These are phyloP conservation scores for Anticlea derivata DNA, from an alignment of 2,888 invertebrate species.

Conservation along the genomic window DNA sequence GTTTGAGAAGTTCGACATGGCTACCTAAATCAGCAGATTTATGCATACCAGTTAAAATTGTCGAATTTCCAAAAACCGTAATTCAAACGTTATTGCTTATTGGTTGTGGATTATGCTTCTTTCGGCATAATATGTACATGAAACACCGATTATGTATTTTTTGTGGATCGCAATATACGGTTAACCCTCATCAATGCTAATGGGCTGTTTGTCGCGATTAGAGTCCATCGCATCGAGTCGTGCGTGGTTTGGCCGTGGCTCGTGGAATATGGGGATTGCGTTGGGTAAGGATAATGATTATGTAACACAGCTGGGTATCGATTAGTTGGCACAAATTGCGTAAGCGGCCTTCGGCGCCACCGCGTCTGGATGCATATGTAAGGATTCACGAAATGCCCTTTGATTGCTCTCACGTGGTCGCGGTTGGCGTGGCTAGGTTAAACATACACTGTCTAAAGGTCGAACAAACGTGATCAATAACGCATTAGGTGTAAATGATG, in stretches of 20 bases:
- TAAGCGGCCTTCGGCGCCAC: conserved; percentile 54
- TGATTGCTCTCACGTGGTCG: conserved; percentile 36
- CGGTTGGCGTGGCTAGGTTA: conserved; percentile 2
- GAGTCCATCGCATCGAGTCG: conserved; percentile 13
- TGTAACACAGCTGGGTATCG: conserved; percentile 58
- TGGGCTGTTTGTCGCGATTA: conserved; percentile 21
- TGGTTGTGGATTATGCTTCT: no score
- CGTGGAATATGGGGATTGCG: conserved; percentile 11
- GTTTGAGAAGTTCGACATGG: no score
- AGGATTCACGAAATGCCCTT: conserved; percentile 61
- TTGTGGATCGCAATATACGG: conserved; percentile 1
- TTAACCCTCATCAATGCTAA: conserved; percentile 22
- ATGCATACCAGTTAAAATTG: no score
- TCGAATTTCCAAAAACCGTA: no score
- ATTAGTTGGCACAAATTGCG: conserved; percentile 59
- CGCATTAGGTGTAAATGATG: not conserved
- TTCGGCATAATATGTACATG: no score
- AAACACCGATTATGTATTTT: not conserved
- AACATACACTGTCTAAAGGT: not conserved
- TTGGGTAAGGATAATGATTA: conserved; percentile 54
- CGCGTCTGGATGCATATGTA: conserved; percentile 59
- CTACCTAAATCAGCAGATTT: no score
- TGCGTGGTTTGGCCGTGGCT: conserved; percentile 14
- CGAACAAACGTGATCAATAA: not conserved
- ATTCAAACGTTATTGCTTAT: no score